Evolutionary conservation across 2,888 invertebrate genomes (phyloP), one percentile per base, ranked within the genome.

Genomic region (Conchocele bisecta): DNA sequence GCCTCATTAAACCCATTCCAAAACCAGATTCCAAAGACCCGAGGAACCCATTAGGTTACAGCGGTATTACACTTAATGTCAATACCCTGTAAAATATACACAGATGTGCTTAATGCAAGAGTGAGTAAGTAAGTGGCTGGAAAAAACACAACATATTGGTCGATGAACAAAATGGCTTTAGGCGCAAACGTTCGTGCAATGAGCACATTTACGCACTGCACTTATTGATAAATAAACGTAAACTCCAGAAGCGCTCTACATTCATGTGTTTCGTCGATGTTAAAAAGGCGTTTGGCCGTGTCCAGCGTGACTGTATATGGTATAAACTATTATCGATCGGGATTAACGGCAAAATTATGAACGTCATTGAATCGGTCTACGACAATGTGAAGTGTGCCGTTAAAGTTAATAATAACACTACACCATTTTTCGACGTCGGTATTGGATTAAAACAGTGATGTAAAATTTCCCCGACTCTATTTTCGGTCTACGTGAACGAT

Each of bases 301-400:
- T 48, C 17, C 48, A 48, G 31, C 28, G 48, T 28, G 48, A 48
- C 31, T 48, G 48, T 28, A 17, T 28, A n/a, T 48, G 17, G 48
- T 48, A 48, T 48, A 48, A 48, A 48, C 48, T 48, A 9, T 29
- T 48, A n/a, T 48, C 29, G 5, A 17, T 48, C 17, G 48, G 29
- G 31, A 48, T 48, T n/a, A 48, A 48, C 17, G 48, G 48, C n/a
- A 48, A 48, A 48, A 48, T 48, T 28, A 28, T 48, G 17, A 48
- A 48, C 9, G 48, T 31, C 28, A 31, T 48, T 6, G 29, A 48
- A 15, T 48, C 48, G 28, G 29, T 48, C n/a, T 48, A 48, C 17
- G 29, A 24, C 4, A 15, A 48, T 28, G 48, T 48, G 3, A 24
- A 26, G 7, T 48, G 48, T 28, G 28, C 29, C 17, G 29, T 48